Evolutionary conservation across 2,113 vertebrate genomes (phyloP), one percentile per base, ranked within the genome.

Genomic region (Acrocephalus arundinaceus): DNA sequence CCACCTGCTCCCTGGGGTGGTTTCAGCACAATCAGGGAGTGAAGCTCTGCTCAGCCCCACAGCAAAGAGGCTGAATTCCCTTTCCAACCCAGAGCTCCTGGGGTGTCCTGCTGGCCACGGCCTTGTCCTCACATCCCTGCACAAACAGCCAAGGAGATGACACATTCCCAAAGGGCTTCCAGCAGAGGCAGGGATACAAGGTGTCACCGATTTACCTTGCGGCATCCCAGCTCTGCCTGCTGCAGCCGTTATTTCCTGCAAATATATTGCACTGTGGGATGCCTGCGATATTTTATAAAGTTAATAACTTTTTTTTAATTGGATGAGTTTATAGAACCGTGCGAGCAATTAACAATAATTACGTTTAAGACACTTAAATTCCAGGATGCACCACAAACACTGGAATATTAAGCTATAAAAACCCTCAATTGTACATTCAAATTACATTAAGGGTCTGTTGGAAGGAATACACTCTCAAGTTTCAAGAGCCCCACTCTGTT

Each of bases 271-370:
- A 87, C 98, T 79, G 97, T 97, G 97, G 97, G 98, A 98, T 72
- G 97, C 97, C 98, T 95, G 97, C 2, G 51, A 97, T 98, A 96
- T 98, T 98, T 98, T 98, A 97, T 98, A 97, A 98, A 98, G 98
- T 98, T 98, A 98, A 98, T 98, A 98, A 98, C 98, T 98, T 98
- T 98, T 97, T 97, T 97, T 97, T 98, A 98, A 98, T 98, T 98
- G 97, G 98, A 98, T 98, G 98, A 98, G 96, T 98, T 98, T 97
- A 97, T 97, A 97, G 97, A 98, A 97, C 97, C 96, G 95, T 96
- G 95, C 35, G 89, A 90, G 97, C 97, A 98, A 98, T 98, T 98
- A 98, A 97, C 97, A 98, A 97, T 98, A 98, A 98, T 98, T 98
- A 98, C 63, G 82, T 96, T 97, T 97, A 98, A 98, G 97, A 98